Evolutionary conservation across 2,888 invertebrate species (phyloP).

Genomic region (Seladonia tumulorum): DNA sequence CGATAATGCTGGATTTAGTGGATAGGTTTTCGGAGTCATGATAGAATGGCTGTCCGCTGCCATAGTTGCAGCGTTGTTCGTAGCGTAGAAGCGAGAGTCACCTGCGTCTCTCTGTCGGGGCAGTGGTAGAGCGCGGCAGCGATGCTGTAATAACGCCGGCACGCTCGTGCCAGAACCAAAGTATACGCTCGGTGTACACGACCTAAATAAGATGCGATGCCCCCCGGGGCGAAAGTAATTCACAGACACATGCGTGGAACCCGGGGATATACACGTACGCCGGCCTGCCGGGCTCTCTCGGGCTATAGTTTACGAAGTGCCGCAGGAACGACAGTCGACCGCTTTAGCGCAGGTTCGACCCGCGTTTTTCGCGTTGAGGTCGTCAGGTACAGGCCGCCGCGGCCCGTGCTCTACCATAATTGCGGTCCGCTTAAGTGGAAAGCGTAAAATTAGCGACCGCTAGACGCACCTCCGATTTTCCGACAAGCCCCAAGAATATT

Average conservation of each 20-base stretch:
- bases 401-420: constrained; percentile 15
- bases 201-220: constrained; percentile 84
- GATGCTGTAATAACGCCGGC: constrained; percentile 73
- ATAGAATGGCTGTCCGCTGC: background rate
- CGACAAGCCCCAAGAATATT: background rate
- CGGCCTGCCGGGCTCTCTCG: constrained; percentile 34
- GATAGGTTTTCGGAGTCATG: no score
- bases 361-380: constrained; percentile 43
- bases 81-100: constrained; percentile 30
- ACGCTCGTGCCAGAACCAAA: constrained; percentile 73
- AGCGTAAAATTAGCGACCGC: constrained; percentile 31
- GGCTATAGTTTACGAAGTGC: constrained; percentile 61
- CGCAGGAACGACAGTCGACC: constrained; percentile 50
- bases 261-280: constrained; percentile 38
- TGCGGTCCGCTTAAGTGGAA: constrained; percentile 28
- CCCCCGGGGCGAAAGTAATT: constrained; percentile 84
- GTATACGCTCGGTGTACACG: constrained; percentile 82
- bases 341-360: constrained; percentile 45
- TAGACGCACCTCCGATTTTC: constrained; percentile 9
- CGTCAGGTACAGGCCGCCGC: constrained; percentile 17
- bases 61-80: background rate
- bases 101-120: constrained; percentile 46
- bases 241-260: constrained; percentile 75
- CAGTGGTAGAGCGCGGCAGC: constrained; percentile 40
- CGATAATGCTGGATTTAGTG: no score